Conservation (phyloP, 1,140 invertebrate species). For the Mycetomoellerius zeteki region DNA sequence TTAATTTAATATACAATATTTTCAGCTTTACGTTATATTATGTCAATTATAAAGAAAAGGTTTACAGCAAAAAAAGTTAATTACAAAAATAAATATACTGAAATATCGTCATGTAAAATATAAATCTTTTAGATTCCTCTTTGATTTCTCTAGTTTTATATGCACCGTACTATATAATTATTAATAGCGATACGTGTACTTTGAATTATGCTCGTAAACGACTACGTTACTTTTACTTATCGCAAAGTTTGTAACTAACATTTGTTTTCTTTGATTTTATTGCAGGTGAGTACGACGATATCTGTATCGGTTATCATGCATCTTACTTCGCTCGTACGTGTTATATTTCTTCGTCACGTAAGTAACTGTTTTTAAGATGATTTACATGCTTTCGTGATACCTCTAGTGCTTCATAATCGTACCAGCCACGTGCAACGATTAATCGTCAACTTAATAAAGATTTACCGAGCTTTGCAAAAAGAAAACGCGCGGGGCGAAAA, state of each 20-base stretch:
- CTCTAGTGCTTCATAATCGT: conserved; percentile 26
- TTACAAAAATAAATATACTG: neutral
- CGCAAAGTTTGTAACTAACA: conserved; percentile 17
- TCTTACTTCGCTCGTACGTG: conserved; percentile 1
- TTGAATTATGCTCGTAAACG: conserved; percentile 2
- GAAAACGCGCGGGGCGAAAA: neutral
- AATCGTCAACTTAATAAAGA: conserved; percentile 8
- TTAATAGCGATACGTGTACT: conserved; percentile 18
- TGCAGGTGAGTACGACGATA: conserved; percentile 72
- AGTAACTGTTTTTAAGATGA: conserved; percentile 55
- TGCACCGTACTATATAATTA: conserved; percentile 3
- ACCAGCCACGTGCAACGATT: conserved; percentile 38
- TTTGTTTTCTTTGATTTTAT: conserved; percentile 50
- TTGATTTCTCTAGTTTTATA: neutral
- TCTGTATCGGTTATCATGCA: conserved; percentile 35
- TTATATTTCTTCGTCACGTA: conserved; percentile 48
- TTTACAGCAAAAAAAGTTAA: neutral
- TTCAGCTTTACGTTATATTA: neutral
- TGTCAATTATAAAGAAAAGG: neutral
- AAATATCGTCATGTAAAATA: neutral
- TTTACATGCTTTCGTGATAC: conserved; percentile 47
- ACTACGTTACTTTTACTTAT: conserved; percentile 24
- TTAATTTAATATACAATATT: neutral
- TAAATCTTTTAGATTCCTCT: neutral
- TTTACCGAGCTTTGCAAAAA: conserved; percentile 7